Conservation (phyloP, 2,888 invertebrate species). For the Dynastes maya region DNA sequence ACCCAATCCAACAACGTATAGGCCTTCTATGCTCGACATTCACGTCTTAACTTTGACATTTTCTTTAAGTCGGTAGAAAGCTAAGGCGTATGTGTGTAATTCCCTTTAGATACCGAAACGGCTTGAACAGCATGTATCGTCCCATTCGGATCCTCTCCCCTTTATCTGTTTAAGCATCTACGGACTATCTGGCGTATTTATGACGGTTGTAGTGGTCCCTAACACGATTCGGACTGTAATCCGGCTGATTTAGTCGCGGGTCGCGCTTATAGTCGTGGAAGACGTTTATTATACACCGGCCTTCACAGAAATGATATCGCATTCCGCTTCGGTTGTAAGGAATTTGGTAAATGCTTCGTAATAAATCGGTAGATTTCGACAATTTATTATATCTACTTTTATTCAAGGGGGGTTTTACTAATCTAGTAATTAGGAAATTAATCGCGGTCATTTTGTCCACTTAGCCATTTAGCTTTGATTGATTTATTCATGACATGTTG, state of each 20-base stretch:
- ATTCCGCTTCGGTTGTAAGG: too few species aligned
- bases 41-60: background rate
- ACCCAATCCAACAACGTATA: too few species aligned
- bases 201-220: constrained; percentile 25
- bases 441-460: too few species aligned
- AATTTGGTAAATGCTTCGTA: too few species aligned
- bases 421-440: too few species aligned
- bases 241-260: background rate
- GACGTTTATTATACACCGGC: background rate
- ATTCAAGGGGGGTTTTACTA: too few species aligned
- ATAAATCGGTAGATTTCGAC: too few species aligned
- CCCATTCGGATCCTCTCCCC: background rate
- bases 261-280: background rate
- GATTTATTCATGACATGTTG: too few species aligned
- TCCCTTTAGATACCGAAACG: background rate
- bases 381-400: too few species aligned
- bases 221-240: constrained; percentile 21
- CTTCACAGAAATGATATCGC: constrained; percentile 3
- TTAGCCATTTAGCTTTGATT: too few species aligned
- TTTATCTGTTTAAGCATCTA: constrained; percentile 28
- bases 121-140: background rate
- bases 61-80: background rate
- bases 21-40: too few species aligned
- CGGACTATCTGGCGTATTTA: constrained; percentile 13
- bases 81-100: background rate